Evolutionary conservation across 1,140 invertebrate genomes (phyloP).

Genomic region (Ceratosolen fusciceps): DNA sequence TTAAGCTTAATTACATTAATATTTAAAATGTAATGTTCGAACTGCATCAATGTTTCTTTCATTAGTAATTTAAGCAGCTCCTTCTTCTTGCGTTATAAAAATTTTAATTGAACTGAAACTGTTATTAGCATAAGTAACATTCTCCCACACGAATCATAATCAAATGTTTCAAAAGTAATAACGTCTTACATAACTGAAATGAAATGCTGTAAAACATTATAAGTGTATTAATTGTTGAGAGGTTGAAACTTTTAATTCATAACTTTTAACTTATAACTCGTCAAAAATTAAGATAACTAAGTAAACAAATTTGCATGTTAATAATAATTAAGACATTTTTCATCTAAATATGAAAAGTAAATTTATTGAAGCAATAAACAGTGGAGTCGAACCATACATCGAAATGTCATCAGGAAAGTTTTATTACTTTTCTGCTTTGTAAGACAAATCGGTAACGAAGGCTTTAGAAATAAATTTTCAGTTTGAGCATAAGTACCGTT

Average conservation of each 20-base stretch:
- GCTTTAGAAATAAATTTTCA: not conserved
- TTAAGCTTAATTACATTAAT: too few species aligned
- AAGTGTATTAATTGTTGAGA: not conserved
- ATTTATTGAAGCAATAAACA: not conserved
- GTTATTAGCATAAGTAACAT: too few species aligned
- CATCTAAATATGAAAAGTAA: slow-evolving; percentile 1
- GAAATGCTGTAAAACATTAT: too few species aligned
- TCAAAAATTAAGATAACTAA: not conserved
- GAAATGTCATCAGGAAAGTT: not conserved
- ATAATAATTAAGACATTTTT: not conserved
- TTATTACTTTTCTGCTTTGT: not conserved
- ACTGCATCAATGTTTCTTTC: too few species aligned
- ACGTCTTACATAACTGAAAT: too few species aligned
- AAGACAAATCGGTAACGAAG: not conserved
- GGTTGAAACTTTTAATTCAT: not conserved
- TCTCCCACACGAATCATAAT: too few species aligned
- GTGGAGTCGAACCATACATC: not conserved
- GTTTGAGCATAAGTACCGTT: not conserved
- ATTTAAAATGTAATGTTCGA: too few species aligned
- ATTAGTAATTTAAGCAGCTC: too few species aligned
- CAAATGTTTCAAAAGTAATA: too few species aligned
- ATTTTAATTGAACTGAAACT: too few species aligned
- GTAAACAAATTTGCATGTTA: not conserved
- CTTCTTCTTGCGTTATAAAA: too few species aligned
- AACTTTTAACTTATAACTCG: too few species aligned